Evolutionary conservation across 1,140 invertebrate species (phyloP).

Genomic region (Eulimnadia texana): DNA sequence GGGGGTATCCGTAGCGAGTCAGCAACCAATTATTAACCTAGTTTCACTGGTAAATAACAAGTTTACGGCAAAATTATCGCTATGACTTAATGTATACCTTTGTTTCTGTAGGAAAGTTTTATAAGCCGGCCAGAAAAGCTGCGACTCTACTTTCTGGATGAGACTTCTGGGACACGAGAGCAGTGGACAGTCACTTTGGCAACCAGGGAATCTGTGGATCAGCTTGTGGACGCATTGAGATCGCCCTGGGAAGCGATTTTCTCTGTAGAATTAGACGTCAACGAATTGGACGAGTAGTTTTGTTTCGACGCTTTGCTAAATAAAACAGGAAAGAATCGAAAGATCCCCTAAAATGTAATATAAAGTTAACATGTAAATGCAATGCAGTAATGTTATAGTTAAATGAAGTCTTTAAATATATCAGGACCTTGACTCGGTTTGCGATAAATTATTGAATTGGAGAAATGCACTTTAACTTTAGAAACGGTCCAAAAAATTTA

Average conservation of each 20-base stretch:
- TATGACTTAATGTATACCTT: not conserved
- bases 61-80: not conserved
- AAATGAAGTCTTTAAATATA: too few relatives aligned
- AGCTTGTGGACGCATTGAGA: not conserved
- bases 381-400: too few relatives aligned
- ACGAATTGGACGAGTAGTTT: not conserved
- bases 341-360: too few relatives aligned
- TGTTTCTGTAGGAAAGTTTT: not conserved
- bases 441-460: too few relatives aligned
- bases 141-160: not conserved
- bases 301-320: too few relatives aligned
- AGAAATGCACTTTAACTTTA: too few relatives aligned
- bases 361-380: too few relatives aligned
- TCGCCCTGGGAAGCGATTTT: not conserved
- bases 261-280: not conserved
- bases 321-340: too few relatives aligned
- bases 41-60: not conserved
- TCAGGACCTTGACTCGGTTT: too few relatives aligned
- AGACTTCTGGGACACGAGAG: not conserved
- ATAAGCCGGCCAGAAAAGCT: not conserved
- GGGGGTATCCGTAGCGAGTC: not conserved
- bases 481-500: too few relatives aligned
- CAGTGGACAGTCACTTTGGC: not conserved
- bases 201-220: not conserved
- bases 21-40: not conserved